Evolutionary conservation across 2,797 vertebrate species (phyloP).

Genomic region (Morus bassanus): DNA sequence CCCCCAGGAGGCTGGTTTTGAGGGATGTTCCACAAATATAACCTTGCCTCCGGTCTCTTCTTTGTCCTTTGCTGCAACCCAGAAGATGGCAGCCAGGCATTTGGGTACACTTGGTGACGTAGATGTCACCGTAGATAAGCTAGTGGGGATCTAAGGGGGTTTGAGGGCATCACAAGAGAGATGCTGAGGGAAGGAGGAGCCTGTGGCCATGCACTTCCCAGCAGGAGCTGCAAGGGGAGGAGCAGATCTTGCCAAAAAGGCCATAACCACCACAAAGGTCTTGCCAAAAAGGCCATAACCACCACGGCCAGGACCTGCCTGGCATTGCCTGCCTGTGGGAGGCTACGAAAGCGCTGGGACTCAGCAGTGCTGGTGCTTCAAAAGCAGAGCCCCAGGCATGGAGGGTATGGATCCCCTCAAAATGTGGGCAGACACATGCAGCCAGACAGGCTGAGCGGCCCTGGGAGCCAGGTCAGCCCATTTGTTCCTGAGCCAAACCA

Average conservation of each 20-base stretch:
- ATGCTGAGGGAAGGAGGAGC: neutral
- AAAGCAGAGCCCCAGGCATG: neutral
- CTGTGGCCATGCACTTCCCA: accelerated
- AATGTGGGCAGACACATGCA: too few species aligned
- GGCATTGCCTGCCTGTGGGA: neutral
- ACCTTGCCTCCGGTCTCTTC: neutral
- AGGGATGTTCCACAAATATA: neutral
- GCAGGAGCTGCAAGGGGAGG: neutral
- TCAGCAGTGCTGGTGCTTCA: neutral
- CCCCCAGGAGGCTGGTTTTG: neutral
- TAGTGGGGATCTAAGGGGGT: neutral
- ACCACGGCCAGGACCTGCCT: neutral
- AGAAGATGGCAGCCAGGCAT: neutral
- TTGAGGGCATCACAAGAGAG: neutral
- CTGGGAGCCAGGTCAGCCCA: neutral
- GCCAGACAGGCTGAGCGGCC: neutral
- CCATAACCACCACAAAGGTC: neutral
- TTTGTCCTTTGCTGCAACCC: neutral
- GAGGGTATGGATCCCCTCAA: neutral
- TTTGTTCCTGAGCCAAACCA: neutral
- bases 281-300: neutral
- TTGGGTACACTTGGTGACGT: neutral
- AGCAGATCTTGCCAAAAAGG: neutral
- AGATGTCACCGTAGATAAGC: neutral
- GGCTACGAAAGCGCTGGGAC: accelerated